Conservation (phyloP, 1,140 invertebrate species). For the Micrasema longulum region DNA sequence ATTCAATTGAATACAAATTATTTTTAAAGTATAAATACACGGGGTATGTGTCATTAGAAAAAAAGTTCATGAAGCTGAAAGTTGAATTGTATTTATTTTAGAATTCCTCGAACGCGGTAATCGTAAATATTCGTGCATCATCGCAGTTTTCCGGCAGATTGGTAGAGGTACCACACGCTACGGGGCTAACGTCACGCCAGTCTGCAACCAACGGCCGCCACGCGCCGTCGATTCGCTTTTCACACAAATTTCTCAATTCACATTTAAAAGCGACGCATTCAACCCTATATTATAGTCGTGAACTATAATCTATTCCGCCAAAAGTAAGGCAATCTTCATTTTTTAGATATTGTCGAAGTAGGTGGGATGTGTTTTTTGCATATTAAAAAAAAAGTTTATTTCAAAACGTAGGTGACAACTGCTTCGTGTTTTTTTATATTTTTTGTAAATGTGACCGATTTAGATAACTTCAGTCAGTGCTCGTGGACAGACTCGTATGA, state of each 20-base stretch:
- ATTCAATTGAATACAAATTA: too few species aligned
- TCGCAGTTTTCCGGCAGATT: conserved; percentile 35
- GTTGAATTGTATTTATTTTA: conserved; percentile 15
- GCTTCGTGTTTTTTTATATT: conserved; percentile 17
- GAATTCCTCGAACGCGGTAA: conserved; percentile 5
- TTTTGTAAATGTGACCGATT: conserved; percentile 29
- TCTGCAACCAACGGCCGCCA: conserved; percentile 26
- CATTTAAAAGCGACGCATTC: conserved; percentile 28
- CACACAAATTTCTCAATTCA: conserved; percentile 4
- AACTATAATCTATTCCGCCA: conserved; percentile 21
- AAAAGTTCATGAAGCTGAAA: too few species aligned
- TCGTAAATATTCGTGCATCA: conserved; percentile 37
- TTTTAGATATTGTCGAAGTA: conserved; percentile 20
- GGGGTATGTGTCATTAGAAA: too few species aligned
- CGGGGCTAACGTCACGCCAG: conserved; percentile 24
- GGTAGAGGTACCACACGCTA: background rate
- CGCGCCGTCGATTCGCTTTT: conserved; percentile 25
- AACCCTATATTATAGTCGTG: conserved; percentile 13
- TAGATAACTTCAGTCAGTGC: conserved; percentile 36
- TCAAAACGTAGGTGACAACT: conserved; percentile 18
- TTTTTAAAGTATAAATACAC: too few species aligned
- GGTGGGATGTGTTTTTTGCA: conserved; percentile 23
- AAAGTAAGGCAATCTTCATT: conserved; percentile 37
- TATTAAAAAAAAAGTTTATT: conserved; percentile 5
- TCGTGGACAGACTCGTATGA: background rate